These are phyloP conservation scores for Rhinolophus sinicus DNA, from an alignment of 2,113 vertebrate genomes.

Conservation along the genomic window DNA sequence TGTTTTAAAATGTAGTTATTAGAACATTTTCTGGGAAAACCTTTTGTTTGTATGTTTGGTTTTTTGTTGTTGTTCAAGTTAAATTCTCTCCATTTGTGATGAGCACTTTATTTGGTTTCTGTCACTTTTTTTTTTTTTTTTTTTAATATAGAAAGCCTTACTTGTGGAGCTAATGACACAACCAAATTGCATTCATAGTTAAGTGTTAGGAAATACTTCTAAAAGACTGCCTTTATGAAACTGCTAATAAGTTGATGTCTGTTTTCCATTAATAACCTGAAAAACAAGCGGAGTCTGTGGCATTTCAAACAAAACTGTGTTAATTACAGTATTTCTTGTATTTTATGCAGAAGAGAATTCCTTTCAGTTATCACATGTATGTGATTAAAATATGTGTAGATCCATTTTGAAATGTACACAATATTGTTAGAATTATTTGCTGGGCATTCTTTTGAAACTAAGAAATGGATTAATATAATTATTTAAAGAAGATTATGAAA, in stretches of 20 bases:
- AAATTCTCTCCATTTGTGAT: constrained; percentile 35
- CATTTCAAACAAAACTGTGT: constrained; percentile 49
- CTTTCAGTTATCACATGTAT: constrained; percentile 13
- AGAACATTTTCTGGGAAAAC: constrained; percentile 32
- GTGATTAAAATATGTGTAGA: background rate
- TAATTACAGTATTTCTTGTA: constrained; percentile 48
- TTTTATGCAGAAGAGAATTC: constrained; percentile 15
- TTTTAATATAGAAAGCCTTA: background rate
- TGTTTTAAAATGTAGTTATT: constrained; percentile 53
- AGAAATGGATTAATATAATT: background rate
- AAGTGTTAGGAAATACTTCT: constrained; percentile 55
- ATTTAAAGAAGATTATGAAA: background rate
- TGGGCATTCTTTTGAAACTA: background rate
- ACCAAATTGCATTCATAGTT: constrained; percentile 19
- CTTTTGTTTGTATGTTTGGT: background rate
- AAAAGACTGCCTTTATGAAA: constrained; percentile 48
- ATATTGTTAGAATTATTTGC: constrained; percentile 9
- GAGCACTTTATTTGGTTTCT: constrained; percentile 53
- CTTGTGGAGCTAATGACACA: constrained; percentile 27
- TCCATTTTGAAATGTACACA: background rate
- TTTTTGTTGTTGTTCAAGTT: background rate
- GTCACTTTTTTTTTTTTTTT: constrained; percentile 25
- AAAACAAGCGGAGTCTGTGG: constrained; percentile 47
- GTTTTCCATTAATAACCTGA: constrained; percentile 62
- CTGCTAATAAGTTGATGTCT: constrained; percentile 56